Base-by-base conservation (phyloP, 1,140 invertebrate species). In the Nebria ingens region DNA sequence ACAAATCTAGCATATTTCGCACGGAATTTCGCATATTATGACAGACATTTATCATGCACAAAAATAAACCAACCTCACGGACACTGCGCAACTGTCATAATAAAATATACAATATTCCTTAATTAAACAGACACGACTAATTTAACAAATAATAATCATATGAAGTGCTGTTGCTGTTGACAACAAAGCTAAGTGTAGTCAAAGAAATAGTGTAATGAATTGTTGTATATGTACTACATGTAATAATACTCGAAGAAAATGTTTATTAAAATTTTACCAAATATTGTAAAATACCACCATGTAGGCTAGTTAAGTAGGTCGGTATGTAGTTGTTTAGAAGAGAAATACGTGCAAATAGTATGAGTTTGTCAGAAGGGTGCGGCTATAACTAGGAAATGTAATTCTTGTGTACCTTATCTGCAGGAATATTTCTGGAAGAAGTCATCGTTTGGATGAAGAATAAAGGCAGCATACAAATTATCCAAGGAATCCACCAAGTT, bases 391-490 rank as follows among this genome's bases (percentile, higher is more conserved):
- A 54, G 29, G 50, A 56, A 56, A 53, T 25, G 6, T 34, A 34
- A 9, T 34, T n/a, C 25, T 34, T 34, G 25, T 9, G 57, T 53
- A 60, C 58, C 58, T 60, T 60, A 57, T 60, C 58, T 57, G 58
- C 56, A 53, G 58, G 58, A 53, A 60, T 58, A 50, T 60, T 53
- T 53, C 58, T 59, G 19, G 51, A 40, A 56, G n/a, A n/a, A n/a
- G 58, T 57, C 58, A 58, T 60, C 29, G 53, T 60, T 53, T 21
- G 20, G 51, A 23, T 34, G 29, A 52, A 42, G 21, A 45, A 45
- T 45, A 45, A 45, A 45, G 40, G 40, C 40, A 45, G 40, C 40
- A 45, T 45, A 45, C 21, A 57, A 49, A 42, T 21, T 52, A 52
- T 51, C 56, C 51, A 25, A 49, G 22, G 25, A 22, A 22, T n/a